A percentile compares a stretch with the other conserved stretches of the same genome.
phyloP scores from a whole-genome alignment of 2,888 invertebrate species.

The Parasteatoda lunata region DNA sequence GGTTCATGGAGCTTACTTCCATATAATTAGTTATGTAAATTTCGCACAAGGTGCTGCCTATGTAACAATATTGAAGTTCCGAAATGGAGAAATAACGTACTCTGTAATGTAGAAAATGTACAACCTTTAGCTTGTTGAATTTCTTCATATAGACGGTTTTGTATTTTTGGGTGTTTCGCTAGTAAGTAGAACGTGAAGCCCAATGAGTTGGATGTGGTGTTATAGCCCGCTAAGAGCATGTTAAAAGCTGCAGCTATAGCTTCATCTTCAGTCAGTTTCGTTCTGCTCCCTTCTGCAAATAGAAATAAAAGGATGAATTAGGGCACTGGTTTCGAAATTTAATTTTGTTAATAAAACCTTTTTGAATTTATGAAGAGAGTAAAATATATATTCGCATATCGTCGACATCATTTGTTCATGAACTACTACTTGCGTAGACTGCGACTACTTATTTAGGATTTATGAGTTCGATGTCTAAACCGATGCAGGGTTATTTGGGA shows the following conservation, averaged over 20 bases:
- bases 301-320: too few relatives aligned
- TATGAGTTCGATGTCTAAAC: too few relatives aligned
- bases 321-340: too few relatives aligned
- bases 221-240: conserved; percentile 71
- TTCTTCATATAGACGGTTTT: conserved; percentile 75
- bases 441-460: too few relatives aligned
- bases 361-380: too few relatives aligned
- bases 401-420: too few relatives aligned
- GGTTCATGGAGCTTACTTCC: too few relatives aligned
- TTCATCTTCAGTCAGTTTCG: conserved; percentile 27
- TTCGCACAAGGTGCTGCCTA: background rate
- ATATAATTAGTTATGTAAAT: background rate
- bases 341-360: too few relatives aligned
- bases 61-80: too few relatives aligned
- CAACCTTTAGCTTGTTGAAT: background rate
- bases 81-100: background rate
- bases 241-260: conserved; percentile 51
- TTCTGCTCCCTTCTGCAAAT: background rate
- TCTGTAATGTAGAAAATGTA: background rate
- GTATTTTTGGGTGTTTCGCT: conserved; percentile 75
- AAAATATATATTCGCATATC: too few relatives aligned
- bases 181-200: conserved; percentile 76
- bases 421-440: too few relatives aligned
- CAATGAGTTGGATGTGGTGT: conserved; percentile 77
- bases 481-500: too few relatives aligned